Evolutionary conservation across 2,888 invertebrate species (phyloP).

Genomic region (Spodoptera picta): DNA sequence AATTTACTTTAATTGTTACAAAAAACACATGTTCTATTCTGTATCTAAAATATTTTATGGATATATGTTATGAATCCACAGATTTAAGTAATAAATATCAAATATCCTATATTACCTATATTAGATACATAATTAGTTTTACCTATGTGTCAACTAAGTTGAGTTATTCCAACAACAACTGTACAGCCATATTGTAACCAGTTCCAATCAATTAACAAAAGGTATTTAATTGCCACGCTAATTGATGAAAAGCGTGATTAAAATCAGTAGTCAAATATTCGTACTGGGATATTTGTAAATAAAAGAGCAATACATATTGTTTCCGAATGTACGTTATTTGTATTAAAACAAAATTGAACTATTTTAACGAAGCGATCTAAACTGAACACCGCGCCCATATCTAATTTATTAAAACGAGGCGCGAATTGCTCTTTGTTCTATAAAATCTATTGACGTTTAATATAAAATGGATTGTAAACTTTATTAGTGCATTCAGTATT

Average conservation of each 20-base stretch:
- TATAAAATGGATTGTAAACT: slow-evolving; percentile 10
- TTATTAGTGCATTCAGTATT: slow-evolving; percentile 14
- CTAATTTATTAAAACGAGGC: slow-evolving; percentile 10
- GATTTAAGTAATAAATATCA: no score
- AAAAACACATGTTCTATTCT: no score
- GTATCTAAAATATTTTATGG: no score
- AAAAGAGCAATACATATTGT: slow-evolving; percentile 5
- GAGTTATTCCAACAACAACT: no score
- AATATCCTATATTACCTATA: no score
- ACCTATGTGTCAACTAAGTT: no score
- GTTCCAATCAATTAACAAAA: slow-evolving; percentile 4
- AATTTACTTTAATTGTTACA: no score
- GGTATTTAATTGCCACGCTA: slow-evolving; percentile 5
- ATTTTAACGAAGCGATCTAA: slow-evolving; percentile 15
- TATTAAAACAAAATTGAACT: slow-evolving; percentile 12
- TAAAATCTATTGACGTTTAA: slow-evolving; percentile 3
- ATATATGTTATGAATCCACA: no score
- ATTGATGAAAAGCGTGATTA: slow-evolving; percentile 22
- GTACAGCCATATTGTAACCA: no score
- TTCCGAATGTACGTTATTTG: neutral
- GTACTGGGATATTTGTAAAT: slow-evolving; percentile 3
- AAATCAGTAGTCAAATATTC: slow-evolving; percentile 4
- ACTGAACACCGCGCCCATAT: slow-evolving; percentile 9
- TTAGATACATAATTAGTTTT: no score
- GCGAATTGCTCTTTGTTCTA: slow-evolving; percentile 3